Percentiles rank a stretch among this genome's conserved stretches.
Evolutionary conservation across 2,113 vertebrate genomes (phyloP).

Genomic region (Rhinolophus ferrumequinum): DNA sequence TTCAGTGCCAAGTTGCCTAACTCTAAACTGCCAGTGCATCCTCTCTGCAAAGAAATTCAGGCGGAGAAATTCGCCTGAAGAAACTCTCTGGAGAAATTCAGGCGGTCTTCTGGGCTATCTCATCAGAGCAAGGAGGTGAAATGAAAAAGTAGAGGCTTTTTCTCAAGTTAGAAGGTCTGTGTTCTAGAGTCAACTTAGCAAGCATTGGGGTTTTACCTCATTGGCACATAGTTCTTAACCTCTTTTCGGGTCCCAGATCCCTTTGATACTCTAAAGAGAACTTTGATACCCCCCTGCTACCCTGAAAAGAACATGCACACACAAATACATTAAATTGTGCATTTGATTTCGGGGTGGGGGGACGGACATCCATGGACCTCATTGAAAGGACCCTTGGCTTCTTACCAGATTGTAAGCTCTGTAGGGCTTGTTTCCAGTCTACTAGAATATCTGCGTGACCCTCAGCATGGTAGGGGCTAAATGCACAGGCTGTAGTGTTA

Average conservation of each 20-base stretch:
- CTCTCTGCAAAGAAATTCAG: neutral
- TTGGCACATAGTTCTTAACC: neutral
- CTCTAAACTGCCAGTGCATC: neutral
- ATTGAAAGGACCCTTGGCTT: neutral
- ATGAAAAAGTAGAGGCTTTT: neutral
- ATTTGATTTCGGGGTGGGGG: neutral
- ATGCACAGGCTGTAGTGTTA: neutral
- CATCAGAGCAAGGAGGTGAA: neutral
- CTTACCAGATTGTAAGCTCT: neutral
- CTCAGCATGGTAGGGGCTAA: neutral
- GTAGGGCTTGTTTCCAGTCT: neutral
- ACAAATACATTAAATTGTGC: neutral
- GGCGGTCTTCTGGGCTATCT: neutral
- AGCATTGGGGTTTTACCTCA: neutral
- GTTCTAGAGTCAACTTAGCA: neutral
- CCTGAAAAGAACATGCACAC: neutral
- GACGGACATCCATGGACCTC: neutral
- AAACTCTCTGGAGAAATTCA: neutral
- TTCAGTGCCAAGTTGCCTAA: neutral
- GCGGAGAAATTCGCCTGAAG: too few species aligned
- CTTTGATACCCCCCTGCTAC: neutral
- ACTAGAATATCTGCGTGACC: neutral
- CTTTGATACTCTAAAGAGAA: constrained; percentile 38
- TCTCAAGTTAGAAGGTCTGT: neutral
- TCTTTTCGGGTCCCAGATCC: neutral